Conservation (phyloP, 2,113 vertebrate genomes). For the Anhinga anhinga region DNA sequence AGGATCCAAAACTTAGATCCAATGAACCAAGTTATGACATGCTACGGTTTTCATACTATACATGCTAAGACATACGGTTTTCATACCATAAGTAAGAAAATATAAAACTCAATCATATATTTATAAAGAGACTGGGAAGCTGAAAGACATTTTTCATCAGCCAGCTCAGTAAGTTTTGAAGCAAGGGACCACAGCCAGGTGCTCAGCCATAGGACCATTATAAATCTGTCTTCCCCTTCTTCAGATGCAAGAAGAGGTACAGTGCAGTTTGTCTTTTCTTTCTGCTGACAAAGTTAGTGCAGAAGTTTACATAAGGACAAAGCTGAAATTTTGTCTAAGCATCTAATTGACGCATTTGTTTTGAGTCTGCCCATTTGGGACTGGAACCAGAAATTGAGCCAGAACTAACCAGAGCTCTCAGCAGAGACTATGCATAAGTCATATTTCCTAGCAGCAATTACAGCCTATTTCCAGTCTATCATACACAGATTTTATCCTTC, state of each 20-base stretch:
- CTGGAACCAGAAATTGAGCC: background rate
- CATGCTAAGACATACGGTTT: background rate
- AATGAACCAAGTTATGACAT: background rate
- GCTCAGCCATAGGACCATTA: background rate
- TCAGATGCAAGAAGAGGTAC: background rate
- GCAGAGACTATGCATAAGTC: background rate
- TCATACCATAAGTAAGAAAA: background rate
- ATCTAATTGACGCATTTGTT: background rate
- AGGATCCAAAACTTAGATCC: background rate
- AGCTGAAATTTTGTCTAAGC: background rate
- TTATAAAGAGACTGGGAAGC: background rate
- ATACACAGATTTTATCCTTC: background rate
- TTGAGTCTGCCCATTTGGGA: background rate
- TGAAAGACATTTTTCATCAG: background rate
- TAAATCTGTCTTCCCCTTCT: background rate
- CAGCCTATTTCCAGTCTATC: background rate
- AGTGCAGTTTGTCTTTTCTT: background rate
- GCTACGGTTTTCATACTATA: background rate
- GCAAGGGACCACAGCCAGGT: background rate
- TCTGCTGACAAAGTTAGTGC: background rate
- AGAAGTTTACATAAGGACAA: background rate
- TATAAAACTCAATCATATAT: background rate
- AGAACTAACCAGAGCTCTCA: background rate
- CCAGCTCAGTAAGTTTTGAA: background rate
- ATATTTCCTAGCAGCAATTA: background rate